phyloP scores from a whole-genome alignment of 2,797 vertebrate species.

The Poecile montanus region DNA sequence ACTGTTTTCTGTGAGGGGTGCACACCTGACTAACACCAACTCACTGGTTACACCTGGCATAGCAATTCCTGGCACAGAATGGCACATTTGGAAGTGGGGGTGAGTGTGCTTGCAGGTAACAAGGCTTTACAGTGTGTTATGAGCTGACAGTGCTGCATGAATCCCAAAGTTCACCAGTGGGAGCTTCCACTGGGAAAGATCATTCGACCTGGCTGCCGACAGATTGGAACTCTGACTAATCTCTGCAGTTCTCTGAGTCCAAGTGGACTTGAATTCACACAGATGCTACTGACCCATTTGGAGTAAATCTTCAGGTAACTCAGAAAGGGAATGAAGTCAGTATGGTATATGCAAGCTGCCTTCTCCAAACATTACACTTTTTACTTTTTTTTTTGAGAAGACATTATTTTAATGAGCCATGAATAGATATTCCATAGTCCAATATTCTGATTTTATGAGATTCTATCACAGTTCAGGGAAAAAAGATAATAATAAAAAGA shows the following conservation, averaged over 20 bases:
- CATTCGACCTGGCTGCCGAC: neutral
- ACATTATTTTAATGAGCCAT: neutral
- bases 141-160: neutral
- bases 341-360: neutral
- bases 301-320: neutral
- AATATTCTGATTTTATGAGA: neutral
- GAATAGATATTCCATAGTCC: neutral
- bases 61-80: neutral
- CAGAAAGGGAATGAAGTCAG: neutral
- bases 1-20: accelerated
- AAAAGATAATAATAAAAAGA: neutral
- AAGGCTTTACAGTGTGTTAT: neutral
- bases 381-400: neutral
- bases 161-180: neutral
- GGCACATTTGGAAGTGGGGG: neutral
- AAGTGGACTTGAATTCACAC: neutral
- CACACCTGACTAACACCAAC: neutral
- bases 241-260: neutral
- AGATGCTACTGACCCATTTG: neutral
- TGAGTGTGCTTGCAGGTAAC: neutral
- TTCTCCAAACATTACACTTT: neutral
- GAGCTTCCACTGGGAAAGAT: neutral
- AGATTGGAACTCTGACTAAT: neutral
- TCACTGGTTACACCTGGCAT: neutral
- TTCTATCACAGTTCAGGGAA: neutral